Evolutionary conservation across 2,113 vertebrate species (phyloP), one percentile per base, ranked within the genome.

Genomic region (Thomomys bottae): DNA sequence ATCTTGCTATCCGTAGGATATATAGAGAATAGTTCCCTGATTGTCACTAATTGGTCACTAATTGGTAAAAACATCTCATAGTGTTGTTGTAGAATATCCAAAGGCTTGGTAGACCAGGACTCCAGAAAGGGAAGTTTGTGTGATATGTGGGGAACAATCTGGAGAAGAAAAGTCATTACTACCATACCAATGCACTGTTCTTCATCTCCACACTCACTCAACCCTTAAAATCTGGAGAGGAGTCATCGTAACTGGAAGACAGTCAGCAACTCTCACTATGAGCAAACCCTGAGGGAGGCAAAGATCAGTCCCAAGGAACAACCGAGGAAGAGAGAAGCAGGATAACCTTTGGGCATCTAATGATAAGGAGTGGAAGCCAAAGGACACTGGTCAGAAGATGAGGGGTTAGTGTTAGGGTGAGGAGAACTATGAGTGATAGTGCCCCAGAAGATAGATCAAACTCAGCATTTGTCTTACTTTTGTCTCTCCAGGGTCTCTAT

Each of bases 201-300:
- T 42, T 30, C 9, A 45, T 18, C 15, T 34, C 10, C 45, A 7
- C 5, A 15, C 59, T 67, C 42, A 38, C 8, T 63, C 59, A 64
- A 54, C 24, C 17, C 61, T n/a, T 40, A 49, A 79, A 86, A 86
- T 30, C 34, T 63, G 32, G 28, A 84, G 18, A 73, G 23, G 82
- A 61, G 12, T 75, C 76, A 32, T 40, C 59, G 5, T 3, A 7
- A 34, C 24, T 84, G 80, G 57, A 90, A 66, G 40, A 90, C 54
- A 88, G 71, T 71, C 67, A 92, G 21, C 28, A 54, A 80, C 36
- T 94, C 34, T 78, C 14, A 20, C 17, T 75, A 61, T 34, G n/a
- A 78, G 36, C 32, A 70, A 78, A 66, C 34, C 49, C 34, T 18
- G 14, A 70, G 12, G 82, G 32, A 80, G 67, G 23, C 67, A 90